Base-by-base conservation (phyloP, 2,888 invertebrate species). In the Entomobrya multifasciata region DNA sequence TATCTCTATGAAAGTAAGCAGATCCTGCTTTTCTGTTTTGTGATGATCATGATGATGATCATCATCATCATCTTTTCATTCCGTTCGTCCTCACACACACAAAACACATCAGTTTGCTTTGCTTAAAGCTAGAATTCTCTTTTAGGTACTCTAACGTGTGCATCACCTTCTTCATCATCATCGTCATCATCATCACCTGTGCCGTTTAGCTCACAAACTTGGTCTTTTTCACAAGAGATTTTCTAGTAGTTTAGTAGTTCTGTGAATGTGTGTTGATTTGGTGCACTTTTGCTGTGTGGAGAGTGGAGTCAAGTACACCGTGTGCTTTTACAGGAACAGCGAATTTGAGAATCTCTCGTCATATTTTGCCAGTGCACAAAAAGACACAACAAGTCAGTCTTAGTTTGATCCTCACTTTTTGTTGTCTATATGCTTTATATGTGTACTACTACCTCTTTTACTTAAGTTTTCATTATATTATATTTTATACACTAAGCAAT, bases 1-100 rank as follows among this genome's bases (percentile, higher is more conserved):
- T 57, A 30, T 65, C 65, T 47, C 72, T 67, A 36, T 44, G 74
- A 74, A 74, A 82, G 82, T 82, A 72, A 82, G 65, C 62, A 81
- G 49, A 78, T 76, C 83, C 84, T 77, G 84, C 62, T 82, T 72
- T 36, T 52, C 36, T 36, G 41, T 36, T 76, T 49, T 17, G 22
- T 44, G 44, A 22, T n/a, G 44, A 47, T 22, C 44, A 47, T 72
- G n/a, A 57, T 57, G 13, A 57, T 11, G 65, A 41, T 72, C n/a
- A 11, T 10, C 20, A 20, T 8, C 47, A 47, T 62, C 30, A n/a
- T 44, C 30, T 49, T n/a, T 25, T 65, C 52, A 52, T 57, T 67
- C 80, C 80, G 67, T 55, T 80, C 80, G 22, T 44, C 20, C 36
- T 44, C 25, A 62, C 22, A 65, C 2, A 22, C 62, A 15, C 62